Base-by-base conservation (phyloP, 2,113 vertebrate genomes). In the Nibea albiflora region DNA sequence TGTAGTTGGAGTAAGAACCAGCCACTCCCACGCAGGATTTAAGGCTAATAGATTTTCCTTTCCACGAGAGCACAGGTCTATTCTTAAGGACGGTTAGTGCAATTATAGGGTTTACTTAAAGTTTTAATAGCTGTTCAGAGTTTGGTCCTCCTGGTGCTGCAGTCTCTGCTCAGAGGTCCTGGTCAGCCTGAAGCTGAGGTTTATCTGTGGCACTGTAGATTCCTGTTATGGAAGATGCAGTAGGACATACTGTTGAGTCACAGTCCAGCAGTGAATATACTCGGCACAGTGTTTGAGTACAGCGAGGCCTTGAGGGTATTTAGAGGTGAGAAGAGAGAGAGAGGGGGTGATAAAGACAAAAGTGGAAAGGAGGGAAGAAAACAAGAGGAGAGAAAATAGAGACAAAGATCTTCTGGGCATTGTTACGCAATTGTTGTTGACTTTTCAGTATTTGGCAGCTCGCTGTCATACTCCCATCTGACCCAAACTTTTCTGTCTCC, bases 11-110 rank as follows among this genome's bases (percentile, higher is more conserved):
- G 35, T 16, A 50, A 42, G 70, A 77, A 54, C 17, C 39, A 57
- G 52, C 63, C 26, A 24, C 77, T 67, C 39, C 67, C 68, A 3
- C 58, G 35, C 64, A 53, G 19, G 42, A 57, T 83, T 84, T 83
- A 56, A n/a, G 58, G 71, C 20, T 28, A 61, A 64, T 31, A 78
- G 84, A 82, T 86, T 78, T 86, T 72, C 68, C 39, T 17, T 85
- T 90, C 76, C 46, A 5, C 28, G 1, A 69, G 46, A 71, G 83
- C 69, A 53, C 53, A 77, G 73, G 60, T 81, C 64, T 49, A 11
- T 63, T 77, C 60, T 78, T 12, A 44, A 44, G 79, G 46, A 54
- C 47, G 15, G 35, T 6, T 9, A 0, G 46, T 20, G 49, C 52
- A 46, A 44, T 67, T 52, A 73, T 44, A 76, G 53, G 35, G 22